Conservation (phyloP, 2,797 vertebrate species). For the Lateolabrax maculatus region DNA sequence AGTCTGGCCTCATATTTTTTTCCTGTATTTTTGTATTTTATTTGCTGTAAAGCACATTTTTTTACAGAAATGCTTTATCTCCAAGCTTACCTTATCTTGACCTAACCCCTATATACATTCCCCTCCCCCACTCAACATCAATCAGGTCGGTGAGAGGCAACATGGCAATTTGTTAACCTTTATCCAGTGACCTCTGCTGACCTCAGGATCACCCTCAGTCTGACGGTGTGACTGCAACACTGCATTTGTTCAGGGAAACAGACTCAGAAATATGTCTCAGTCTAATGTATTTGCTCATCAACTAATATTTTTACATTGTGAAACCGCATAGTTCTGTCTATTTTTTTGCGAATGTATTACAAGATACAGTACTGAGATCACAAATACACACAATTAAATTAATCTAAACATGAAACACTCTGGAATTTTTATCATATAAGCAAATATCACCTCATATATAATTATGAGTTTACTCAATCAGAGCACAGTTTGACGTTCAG, state of each 20-base stretch:
- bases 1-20: neutral
- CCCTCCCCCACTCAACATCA: conserved; percentile 67
- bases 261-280: conserved; percentile 9
- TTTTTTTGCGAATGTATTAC: conserved; percentile 18
- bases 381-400: conserved; percentile 29
- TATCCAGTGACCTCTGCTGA: conserved; percentile 76
- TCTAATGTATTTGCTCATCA: conserved; percentile 31
- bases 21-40: neutral
- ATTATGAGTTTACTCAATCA: neutral
- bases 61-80: conserved; percentile 18
- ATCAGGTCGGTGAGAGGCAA: conserved; percentile 70
- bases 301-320: neutral
- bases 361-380: neutral
- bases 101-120: conserved; percentile 30
- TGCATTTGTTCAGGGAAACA: conserved; percentile 47
- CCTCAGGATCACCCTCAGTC: conserved; percentile 63
- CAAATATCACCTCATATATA: conserved; percentile 40
- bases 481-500: conserved; percentile 41
- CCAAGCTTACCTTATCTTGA: conserved; percentile 60
- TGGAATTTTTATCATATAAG: conserved; percentile 38
- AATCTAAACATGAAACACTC: conserved; percentile 22
- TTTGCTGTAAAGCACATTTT: neutral
- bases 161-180: conserved; percentile 81
- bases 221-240: conserved; percentile 33
- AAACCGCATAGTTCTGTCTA: neutral